Conservation (phyloP, 2,797 vertebrate species). For the Acomys russatus region DNA sequence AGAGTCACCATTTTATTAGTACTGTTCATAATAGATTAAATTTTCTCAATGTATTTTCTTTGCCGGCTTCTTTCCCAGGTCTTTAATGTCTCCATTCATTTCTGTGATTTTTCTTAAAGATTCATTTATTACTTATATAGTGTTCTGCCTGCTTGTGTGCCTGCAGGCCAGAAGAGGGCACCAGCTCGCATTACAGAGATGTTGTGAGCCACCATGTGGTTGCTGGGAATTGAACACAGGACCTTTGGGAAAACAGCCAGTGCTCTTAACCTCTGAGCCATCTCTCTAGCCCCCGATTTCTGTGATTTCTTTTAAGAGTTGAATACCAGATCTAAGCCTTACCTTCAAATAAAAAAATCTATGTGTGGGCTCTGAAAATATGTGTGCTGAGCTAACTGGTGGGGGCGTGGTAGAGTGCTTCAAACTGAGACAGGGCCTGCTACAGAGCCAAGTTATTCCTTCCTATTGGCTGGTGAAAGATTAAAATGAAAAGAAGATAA, state of each 20-base stretch:
- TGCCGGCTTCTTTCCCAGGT: not conserved
- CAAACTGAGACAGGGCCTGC: not conserved
- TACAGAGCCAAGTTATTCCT: not conserved
- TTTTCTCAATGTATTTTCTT: slow-evolving; percentile 22
- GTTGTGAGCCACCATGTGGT: no score
- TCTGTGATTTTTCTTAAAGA: not conserved
- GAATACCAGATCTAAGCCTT: not conserved
- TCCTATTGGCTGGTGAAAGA: not conserved
- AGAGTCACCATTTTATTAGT: not conserved
- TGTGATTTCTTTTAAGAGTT: not conserved
- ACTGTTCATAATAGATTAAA: not conserved
- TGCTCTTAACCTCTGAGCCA: no score
- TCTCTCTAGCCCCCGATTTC: not conserved
- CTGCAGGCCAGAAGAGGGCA: no score
- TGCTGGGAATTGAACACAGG: no score
- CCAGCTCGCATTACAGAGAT: no score
- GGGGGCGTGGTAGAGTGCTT: not conserved
- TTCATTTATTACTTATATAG: no score
- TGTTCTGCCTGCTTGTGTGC: no score
- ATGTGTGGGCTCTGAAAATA: not conserved
- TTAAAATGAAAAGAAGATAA: not conserved
- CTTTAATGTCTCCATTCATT: slow-evolving; percentile 43
- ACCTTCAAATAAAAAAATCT: slow-evolving; percentile 6
- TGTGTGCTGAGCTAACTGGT: not conserved
- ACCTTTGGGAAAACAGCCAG: no score